phyloP scores from a whole-genome alignment of 2,113 vertebrate species.

The Aptenodytes forsteri region DNA sequence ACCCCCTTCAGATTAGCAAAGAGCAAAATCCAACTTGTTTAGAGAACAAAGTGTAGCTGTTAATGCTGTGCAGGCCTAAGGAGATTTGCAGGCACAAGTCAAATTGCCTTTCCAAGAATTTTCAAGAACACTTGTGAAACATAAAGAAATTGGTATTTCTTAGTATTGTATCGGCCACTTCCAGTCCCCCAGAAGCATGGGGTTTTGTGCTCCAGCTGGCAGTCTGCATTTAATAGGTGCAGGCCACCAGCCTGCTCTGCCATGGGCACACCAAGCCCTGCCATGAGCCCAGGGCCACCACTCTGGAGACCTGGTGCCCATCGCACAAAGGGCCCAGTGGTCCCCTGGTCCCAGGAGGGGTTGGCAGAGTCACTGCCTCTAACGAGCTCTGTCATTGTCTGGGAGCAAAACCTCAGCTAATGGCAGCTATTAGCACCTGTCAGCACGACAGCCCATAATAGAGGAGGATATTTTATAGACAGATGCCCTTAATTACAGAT shows the following conservation, averaged over 20 bases:
- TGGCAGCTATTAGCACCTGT: neutral
- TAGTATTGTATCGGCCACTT: neutral
- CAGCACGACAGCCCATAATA: neutral
- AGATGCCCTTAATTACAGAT: neutral
- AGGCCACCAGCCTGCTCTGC: neutral
- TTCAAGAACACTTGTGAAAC: neutral
- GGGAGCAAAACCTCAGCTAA: neutral
- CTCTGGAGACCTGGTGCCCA: neutral
- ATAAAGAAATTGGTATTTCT: neutral
- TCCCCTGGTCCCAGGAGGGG: neutral
- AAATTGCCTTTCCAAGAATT: slow-evolving; percentile 19
- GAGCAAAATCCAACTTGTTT: neutral
- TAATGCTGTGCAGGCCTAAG: neutral
- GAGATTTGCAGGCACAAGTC: neutral
- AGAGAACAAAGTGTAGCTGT: neutral
- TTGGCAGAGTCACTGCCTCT: neutral
- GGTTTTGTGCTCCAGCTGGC: neutral
- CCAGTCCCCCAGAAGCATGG: neutral
- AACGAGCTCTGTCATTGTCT: neutral
- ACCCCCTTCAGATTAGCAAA: neutral
- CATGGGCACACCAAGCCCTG: neutral
- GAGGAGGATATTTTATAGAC: neutral
- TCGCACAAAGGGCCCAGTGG: no score
- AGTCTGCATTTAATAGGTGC: neutral
- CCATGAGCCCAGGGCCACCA: neutral